Evolutionary conservation across 92 coral and sea anemone genomes (phyloP), one percentile per base, ranked within the genome.

Genomic region (Zoanthus solanderi): DNA sequence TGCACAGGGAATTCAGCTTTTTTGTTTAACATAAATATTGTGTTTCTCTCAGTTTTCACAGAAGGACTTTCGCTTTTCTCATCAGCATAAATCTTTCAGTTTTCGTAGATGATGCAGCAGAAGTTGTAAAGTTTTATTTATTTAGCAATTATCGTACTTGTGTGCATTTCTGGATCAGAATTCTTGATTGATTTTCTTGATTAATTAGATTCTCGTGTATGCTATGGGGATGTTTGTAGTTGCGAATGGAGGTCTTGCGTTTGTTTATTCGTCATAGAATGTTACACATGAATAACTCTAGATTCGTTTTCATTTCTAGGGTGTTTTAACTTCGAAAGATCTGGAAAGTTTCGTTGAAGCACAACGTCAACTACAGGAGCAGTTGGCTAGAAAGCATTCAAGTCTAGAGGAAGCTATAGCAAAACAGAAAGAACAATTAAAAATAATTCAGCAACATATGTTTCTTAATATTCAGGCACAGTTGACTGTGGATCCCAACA

Each of bases 381-480:
- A 96, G 75, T 90, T 96, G 42, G 85, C 92, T n/a, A 83, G 69
- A 80, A 96, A 96, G 80, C 98, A 96, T 87, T 42, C 89, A 29
- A 42, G 89, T 37, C 91, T 96, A 29, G 93, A 95, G 87, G 89
- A 91, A 23, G 94, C 96, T 17, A 93, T 96, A 29, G 60, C 85
- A 18, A 90, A 90, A 61, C 98, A 96, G 86, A 94, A 92, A 60
- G 90, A 88, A 30, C 98, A 95, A 82, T 90, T 96, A 1, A 85
- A 88, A 83, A 92, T 90, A 11, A 94, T 96, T 71, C 98, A 96
- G 75, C 96, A 92, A 73, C 98, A 96, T 46, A 96, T 96, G 96
- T 87, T 93, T 34, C 93, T 95, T 15, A 96, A 96, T 79, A 90
- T 95, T n/a, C 98, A 96, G 71, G 94, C 98, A 4, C 98, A 96